Evolutionary conservation across 1,140 invertebrate species (phyloP).

Genomic region (Achroia grisella): DNA sequence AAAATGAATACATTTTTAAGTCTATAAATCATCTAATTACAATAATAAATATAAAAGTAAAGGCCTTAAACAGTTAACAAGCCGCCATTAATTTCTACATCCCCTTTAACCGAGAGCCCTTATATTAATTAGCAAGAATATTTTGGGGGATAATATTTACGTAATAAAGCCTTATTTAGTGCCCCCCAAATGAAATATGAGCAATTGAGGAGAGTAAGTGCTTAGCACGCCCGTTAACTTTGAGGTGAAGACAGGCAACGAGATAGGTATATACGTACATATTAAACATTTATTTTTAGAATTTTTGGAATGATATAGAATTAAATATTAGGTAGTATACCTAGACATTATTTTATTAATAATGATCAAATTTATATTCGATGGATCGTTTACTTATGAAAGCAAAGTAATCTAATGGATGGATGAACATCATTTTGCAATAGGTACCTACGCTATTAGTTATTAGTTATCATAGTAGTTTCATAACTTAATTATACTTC

Average conservation of each 20-base stretch:
- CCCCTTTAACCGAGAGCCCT: constrained; percentile 42
- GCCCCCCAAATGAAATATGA: constrained; percentile 65
- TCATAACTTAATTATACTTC: too few relatives aligned
- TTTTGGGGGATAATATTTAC: constrained; percentile 68
- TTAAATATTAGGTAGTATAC: too few relatives aligned
- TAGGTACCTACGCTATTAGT: too few relatives aligned
- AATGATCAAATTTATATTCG: too few relatives aligned
- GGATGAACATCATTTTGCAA: too few relatives aligned
- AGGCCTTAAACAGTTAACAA: constrained; percentile 21
- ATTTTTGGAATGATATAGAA: too few relatives aligned
- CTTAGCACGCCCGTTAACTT: constrained; percentile 26
- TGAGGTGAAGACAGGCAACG: neutral
- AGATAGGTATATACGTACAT: too few relatives aligned
- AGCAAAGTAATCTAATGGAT: too few relatives aligned
- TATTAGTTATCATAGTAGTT: too few relatives aligned
- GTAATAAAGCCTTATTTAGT: constrained; percentile 69
- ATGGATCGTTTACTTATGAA: too few relatives aligned
- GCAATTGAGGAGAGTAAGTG: constrained; percentile 59
- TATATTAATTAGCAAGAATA: constrained; percentile 69
- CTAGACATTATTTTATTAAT: too few relatives aligned
- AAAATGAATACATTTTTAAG: neutral
- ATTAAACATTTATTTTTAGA: too few relatives aligned
- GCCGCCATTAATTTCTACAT: constrained; percentile 29
- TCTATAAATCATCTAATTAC: constrained; percentile 1
- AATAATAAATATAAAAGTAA: constrained; percentile 4